A percentile compares a stretch with the other conserved stretches of the same genome.
Conservation (phyloP, 2,113 vertebrate species). For the Amia ocellicauda region DNA sequence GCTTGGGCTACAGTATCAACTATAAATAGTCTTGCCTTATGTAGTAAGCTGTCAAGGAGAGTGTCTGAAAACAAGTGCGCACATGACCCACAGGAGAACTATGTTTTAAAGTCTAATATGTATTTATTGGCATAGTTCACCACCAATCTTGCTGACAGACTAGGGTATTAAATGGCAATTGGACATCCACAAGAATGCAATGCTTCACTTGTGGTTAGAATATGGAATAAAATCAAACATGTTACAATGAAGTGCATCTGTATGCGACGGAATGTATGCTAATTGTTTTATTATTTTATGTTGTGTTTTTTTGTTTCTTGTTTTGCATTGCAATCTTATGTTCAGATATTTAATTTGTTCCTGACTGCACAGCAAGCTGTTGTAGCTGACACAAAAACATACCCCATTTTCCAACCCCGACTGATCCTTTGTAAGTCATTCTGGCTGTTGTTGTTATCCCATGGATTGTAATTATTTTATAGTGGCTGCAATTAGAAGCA, state of each 20-base stretch:
- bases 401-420: conserved; percentile 78
- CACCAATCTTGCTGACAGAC: conserved; percentile 40
- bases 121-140: conserved; percentile 60
- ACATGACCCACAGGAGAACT: conserved; percentile 47
- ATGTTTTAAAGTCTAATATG: conserved; percentile 45
- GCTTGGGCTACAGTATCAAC: conserved; percentile 31
- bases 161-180: conserved; percentile 28
- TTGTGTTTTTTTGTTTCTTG: conserved; percentile 12
- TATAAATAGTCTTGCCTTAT: conserved; percentile 50
- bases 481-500: conserved; percentile 92
- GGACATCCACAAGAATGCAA: conserved; percentile 20
- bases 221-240: background rate
- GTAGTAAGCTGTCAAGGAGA: conserved; percentile 44
- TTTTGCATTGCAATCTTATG: conserved; percentile 7
- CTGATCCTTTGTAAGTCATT: conserved; percentile 79
- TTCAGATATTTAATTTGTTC: conserved; percentile 8
- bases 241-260: background rate
- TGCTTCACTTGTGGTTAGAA: conserved; percentile 5
- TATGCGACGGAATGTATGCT: background rate
- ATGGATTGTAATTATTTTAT: conserved; percentile 97
- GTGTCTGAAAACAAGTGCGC: conserved; percentile 43
- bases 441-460: conserved; percentile 79
- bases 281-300: conserved; percentile 16
- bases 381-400: conserved; percentile 67
- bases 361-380: conserved; percentile 18